phyloP scores from a whole-genome alignment of 1,140 invertebrate species.

The Adelges cooleyi region DNA sequence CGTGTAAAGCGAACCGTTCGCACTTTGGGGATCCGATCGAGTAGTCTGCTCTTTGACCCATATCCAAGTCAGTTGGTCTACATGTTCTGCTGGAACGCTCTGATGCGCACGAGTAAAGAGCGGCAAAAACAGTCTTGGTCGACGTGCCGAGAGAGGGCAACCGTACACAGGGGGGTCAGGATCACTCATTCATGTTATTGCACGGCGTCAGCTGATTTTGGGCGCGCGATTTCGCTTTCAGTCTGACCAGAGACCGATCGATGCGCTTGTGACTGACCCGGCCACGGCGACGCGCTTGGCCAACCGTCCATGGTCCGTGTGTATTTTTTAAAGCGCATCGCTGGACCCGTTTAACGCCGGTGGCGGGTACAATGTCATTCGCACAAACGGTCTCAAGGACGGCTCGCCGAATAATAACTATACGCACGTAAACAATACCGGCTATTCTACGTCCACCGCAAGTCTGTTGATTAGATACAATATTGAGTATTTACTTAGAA shows the following conservation, averaged over 20 bases:
- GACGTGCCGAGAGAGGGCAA: not conserved
- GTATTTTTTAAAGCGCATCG: not conserved
- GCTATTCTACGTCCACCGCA: too few species aligned
- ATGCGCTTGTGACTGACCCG: not conserved
- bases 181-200: conserved; percentile 13
- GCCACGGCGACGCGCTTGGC: conserved; percentile 12
- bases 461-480: too few species aligned
- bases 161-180: not conserved
- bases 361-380: not conserved
- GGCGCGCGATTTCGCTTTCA: conserved; percentile 16
- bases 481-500: too few species aligned
- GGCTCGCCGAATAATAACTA: not conserved
- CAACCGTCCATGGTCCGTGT: conserved; percentile 4
- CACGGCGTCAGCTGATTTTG: conserved; percentile 9
- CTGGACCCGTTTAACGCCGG: not conserved
- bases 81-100: conserved; percentile 17
- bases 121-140: conserved; percentile 9
- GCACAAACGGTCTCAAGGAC: not conserved
- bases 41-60: conserved; percentile 17
- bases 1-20: too few species aligned
- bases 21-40: conserved; percentile 1
- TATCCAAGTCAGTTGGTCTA: conserved; percentile 5
- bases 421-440: not conserved
- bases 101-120: conserved; percentile 28
- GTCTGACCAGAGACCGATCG: conserved; percentile 16